These are phyloP conservation scores for Halocynthia aurantium DNA, from an alignment of 23 tunicate genomes.

Conservation along the genomic window DNA sequence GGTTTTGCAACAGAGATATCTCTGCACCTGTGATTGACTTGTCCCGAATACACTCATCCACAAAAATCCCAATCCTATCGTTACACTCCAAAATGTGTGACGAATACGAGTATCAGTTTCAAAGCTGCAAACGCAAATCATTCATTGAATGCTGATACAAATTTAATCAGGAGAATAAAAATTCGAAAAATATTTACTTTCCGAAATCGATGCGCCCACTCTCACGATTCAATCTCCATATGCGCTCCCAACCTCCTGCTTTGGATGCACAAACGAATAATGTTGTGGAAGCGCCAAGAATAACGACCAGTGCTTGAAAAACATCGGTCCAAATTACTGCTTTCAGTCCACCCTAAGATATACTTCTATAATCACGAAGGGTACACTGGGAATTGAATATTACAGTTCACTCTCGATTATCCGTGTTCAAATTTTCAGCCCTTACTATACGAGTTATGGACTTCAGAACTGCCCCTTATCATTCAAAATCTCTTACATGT, in stretches of 20 bases:
- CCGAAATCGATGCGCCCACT: constrained; percentile 44
- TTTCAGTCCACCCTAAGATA: constrained; percentile 55
- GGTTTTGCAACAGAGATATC: constrained; percentile 64
- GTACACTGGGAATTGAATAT: too few species aligned
- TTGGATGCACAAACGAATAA: constrained; percentile 19
- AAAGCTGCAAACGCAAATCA: constrained; percentile 35
- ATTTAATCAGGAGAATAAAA: not conserved
- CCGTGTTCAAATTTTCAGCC: too few species aligned
- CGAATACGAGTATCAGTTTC: constrained; percentile 73
- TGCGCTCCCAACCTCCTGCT: constrained; percentile 42
- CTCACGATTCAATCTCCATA: constrained; percentile 32
- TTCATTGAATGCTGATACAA: too few species aligned
- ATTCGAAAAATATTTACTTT: constrained; percentile 1
- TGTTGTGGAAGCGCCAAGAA: constrained; percentile 29
- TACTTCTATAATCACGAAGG: too few species aligned
- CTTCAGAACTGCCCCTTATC: too few species aligned
- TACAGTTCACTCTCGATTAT: too few species aligned
- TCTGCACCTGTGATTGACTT: constrained; percentile 87
- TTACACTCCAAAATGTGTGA: constrained; percentile 81
- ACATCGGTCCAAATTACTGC: constrained; percentile 76
- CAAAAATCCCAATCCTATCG: constrained; percentile 59
- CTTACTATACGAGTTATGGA: too few species aligned
- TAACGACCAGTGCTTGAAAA: constrained; percentile 43
- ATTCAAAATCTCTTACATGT: too few species aligned
- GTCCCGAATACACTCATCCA: constrained; percentile 75